Percentiles rank a stretch among this genome's conserved stretches.
These are phyloP conservation scores for Acronicta alni DNA, from an alignment of 2,888 invertebrate species.

Conservation along the genomic window DNA sequence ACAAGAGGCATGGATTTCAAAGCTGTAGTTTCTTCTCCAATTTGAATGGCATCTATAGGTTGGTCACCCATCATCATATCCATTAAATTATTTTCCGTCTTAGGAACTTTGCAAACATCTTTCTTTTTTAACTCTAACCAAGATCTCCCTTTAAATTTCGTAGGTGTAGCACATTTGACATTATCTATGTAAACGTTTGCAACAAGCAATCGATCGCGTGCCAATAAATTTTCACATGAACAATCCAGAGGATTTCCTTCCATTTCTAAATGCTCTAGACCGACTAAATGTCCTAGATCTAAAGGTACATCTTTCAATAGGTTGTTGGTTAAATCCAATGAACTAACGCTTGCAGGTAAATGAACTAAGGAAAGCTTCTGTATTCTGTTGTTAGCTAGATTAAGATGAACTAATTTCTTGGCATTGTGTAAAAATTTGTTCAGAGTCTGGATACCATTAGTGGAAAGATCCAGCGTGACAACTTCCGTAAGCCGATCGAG, in stretches of 20 bases:
- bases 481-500: constrained; percentile 90
- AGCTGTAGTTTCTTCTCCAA: constrained; percentile 78
- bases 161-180: constrained; percentile 89
- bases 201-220: constrained; percentile 90
- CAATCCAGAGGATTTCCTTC: constrained; percentile 92
- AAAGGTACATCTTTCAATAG: constrained; percentile 89
- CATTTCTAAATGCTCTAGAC: constrained; percentile 91
- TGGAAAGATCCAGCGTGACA: constrained; percentile 90
- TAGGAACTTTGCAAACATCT: constrained; percentile 85
- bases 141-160: constrained; percentile 83
- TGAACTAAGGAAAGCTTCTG: constrained; percentile 85
- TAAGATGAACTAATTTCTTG: constrained; percentile 89
- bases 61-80: constrained; percentile 92
- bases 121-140: constrained; percentile 90
- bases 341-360: constrained; percentile 89
- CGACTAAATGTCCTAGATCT: constrained; percentile 87
- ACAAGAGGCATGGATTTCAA: constrained; percentile 80
- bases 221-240: constrained; percentile 91
- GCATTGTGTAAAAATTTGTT: constrained; percentile 89
- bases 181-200: constrained; percentile 88
- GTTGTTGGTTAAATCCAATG: constrained; percentile 91
- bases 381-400: constrained; percentile 90
- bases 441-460: constrained; percentile 89
- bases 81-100: constrained; percentile 74
- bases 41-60: constrained; percentile 79